Conservation (phyloP, 2,888 invertebrate genomes). For the Flexamia atlantica region DNA sequence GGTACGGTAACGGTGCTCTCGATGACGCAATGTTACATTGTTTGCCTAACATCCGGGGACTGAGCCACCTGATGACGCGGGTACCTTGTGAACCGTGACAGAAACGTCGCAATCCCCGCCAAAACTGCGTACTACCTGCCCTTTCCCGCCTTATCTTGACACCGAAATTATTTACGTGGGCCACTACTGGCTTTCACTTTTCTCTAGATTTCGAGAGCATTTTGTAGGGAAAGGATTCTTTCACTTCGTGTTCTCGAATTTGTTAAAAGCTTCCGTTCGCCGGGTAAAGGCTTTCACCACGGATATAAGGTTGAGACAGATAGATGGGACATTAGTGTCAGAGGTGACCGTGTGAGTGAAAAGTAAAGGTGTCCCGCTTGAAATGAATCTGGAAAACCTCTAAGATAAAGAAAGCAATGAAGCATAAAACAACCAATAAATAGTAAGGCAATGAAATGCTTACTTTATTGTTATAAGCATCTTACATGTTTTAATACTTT, state of each 20-base stretch:
- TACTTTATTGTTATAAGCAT: too few species aligned
- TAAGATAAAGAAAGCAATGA: too few species aligned
- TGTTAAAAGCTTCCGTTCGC: constrained; percentile 32
- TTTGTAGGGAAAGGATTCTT: constrained; percentile 16
- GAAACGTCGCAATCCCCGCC: constrained; percentile 23
- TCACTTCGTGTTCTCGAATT: neutral
- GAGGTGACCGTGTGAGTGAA: too few species aligned
- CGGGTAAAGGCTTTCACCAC: neutral
- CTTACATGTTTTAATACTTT: too few species aligned
- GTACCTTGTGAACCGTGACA: neutral
- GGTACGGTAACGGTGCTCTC: neutral
- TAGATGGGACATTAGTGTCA: too few species aligned
- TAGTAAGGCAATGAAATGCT: too few species aligned
- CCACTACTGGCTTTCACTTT: constrained; percentile 26
- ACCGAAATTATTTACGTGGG: constrained; percentile 32
- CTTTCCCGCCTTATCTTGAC: constrained; percentile 23
- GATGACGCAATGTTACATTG: constrained; percentile 11
- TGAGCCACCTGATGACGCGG: constrained; percentile 2
- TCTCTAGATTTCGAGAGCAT: constrained; percentile 21
- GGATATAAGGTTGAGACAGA: neutral
- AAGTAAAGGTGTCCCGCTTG: too few species aligned
- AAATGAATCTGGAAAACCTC: too few species aligned
- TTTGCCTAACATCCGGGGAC: constrained; percentile 28
- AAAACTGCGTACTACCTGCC: constrained; percentile 23
- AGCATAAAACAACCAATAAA: too few species aligned